Percentiles rank a stretch among this genome's conserved stretches.
These are phyloP conservation scores for Cynoglossus semilaevis DNA, from an alignment of 2,113 vertebrate species.

Conservation along the genomic window DNA sequence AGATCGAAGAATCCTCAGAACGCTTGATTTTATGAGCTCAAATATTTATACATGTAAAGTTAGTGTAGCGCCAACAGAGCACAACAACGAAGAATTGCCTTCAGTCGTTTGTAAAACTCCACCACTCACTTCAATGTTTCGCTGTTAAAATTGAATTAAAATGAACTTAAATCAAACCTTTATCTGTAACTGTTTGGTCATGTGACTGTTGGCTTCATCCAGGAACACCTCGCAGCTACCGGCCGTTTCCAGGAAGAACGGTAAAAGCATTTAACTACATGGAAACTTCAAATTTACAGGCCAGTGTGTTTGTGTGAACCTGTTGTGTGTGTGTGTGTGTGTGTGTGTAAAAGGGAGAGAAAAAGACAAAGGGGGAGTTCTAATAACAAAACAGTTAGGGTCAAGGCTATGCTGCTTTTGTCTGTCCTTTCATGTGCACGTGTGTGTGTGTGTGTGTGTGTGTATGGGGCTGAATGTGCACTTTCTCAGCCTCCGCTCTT, in stretches of 20 bases:
- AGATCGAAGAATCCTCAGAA: too few species aligned
- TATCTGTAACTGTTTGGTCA: too few species aligned
- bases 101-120: too few species aligned
- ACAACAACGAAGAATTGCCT: too few species aligned
- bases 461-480: background rate
- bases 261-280: constrained; percentile 18
- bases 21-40: too few species aligned
- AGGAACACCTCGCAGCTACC: background rate
- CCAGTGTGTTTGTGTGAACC: constrained; percentile 7
- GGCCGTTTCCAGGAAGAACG: constrained; percentile 11
- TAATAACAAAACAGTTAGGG: constrained; percentile 18
- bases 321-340: constrained; percentile 1
- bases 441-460: constrained; percentile 1
- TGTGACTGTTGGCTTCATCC: too few species aligned
- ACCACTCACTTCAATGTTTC: too few species aligned
- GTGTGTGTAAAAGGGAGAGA: background rate
- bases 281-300: constrained; percentile 8
- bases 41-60: too few species aligned
- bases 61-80: too few species aligned
- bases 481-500: constrained; percentile 55
- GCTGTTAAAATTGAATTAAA: too few species aligned
- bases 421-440: background rate
- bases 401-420: constrained; percentile 16
- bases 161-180: too few species aligned
- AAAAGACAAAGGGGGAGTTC: background rate